phyloP scores from a whole-genome alignment of 1,140 invertebrate genomes.

The Drosophila suzukii region DNA sequence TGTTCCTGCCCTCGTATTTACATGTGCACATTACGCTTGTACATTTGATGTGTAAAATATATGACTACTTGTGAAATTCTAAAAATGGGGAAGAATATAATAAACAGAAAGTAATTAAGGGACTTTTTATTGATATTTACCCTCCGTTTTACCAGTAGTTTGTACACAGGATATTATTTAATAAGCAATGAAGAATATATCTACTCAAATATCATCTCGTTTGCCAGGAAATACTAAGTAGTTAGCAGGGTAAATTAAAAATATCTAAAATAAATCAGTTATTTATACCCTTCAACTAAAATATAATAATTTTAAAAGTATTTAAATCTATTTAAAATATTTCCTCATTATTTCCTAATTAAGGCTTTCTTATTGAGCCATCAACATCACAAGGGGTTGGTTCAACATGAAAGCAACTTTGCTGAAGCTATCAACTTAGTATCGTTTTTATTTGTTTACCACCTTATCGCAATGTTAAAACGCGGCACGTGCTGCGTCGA shows the following conservation, averaged over 20 bases:
- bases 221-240: not conserved
- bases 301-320: too few species aligned
- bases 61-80: slow-evolving; percentile 5
- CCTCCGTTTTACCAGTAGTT: not conserved
- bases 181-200: too few species aligned
- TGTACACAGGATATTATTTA: too few species aligned
- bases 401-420: slow-evolving; percentile 4
- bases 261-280: too few species aligned
- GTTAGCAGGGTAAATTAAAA: too few species aligned
- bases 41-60: slow-evolving; percentile 11
- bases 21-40: slow-evolving; percentile 25
- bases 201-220: too few species aligned
- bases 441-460: slow-evolving; percentile 28
- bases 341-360: slow-evolving; percentile 7
- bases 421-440: slow-evolving; percentile 32
- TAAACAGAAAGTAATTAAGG: slow-evolving; percentile 8
- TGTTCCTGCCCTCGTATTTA: slow-evolving; percentile 43
- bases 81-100: not conserved
- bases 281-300: too few species aligned
- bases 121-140: not conserved
- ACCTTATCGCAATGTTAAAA: slow-evolving; percentile 70
- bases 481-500: slow-evolving; percentile 61
- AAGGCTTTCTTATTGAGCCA: slow-evolving; percentile 28
- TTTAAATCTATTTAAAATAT: too few species aligned
- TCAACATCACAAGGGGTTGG: slow-evolving; percentile 13